These are phyloP conservation scores for Drosophila lutescens DNA, from an alignment of 2,888 invertebrate genomes.

Conservation along the genomic window DNA sequence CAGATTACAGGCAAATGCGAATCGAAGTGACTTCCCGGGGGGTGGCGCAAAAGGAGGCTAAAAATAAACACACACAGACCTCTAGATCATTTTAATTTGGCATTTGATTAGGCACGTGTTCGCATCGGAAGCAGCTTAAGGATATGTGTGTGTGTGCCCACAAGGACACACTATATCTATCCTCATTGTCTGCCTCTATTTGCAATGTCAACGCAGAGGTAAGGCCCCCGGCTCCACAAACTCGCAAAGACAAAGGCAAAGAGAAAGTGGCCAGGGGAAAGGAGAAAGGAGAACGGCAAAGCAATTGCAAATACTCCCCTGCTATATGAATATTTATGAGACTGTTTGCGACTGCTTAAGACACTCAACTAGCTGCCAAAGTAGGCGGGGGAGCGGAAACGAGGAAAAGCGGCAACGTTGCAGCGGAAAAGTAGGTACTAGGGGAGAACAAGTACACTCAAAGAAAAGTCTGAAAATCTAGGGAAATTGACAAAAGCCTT, in stretches of 20 bases:
- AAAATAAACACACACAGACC: constrained; percentile 62
- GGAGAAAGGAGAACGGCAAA: constrained; percentile 28
- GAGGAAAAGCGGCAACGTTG: constrained; percentile 15
- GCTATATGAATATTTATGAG: constrained; percentile 72
- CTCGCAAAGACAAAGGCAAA: constrained; percentile 25
- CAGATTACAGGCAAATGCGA: constrained; percentile 61
- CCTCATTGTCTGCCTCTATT: constrained; percentile 55
- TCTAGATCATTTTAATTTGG: constrained; percentile 70
- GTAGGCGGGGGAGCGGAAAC: neutral
- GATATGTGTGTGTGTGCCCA: constrained; percentile 4
- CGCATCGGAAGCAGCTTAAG: constrained; percentile 36
- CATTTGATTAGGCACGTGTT: constrained; percentile 77
- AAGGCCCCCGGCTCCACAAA: constrained; percentile 2
- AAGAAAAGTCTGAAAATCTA: neutral
- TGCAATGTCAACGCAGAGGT: constrained; percentile 64
- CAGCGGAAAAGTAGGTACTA: constrained; percentile 15
- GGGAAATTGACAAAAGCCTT: neutral
- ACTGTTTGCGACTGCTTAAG: constrained; percentile 64
- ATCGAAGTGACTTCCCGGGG: constrained; percentile 40
- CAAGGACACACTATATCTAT: constrained; percentile 30
- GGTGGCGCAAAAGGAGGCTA: constrained; percentile 2
- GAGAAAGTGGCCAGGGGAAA: constrained; percentile 14
- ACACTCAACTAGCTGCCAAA: constrained; percentile 47
- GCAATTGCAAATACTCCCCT: constrained; percentile 71
- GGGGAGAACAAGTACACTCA: constrained; percentile 20